Evolutionary conservation across 2,797 vertebrate genomes (phyloP).

Genomic region (Streptopelia turtur): DNA sequence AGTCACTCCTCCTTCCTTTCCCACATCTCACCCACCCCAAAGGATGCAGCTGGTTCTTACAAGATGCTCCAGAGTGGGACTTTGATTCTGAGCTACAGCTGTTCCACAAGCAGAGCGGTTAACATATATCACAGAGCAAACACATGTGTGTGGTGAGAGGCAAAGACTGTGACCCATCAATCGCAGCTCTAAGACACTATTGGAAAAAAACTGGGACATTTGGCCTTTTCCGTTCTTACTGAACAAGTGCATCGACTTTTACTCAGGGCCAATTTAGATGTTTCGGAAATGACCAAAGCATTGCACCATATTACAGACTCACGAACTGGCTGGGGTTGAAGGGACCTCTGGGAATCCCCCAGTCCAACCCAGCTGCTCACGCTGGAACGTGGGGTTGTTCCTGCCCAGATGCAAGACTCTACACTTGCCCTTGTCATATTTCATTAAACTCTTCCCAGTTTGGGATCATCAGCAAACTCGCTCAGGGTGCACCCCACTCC

Average conservation of each 20-base stretch:
- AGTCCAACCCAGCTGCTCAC: too few species aligned
- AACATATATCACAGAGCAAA: accelerated
- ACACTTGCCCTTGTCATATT: too few species aligned
- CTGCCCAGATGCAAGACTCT: too few species aligned
- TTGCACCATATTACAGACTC: not conserved
- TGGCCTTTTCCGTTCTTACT: not conserved
- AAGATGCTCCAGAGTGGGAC: not conserved
- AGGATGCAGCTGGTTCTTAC: not conserved
- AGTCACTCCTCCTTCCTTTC: not conserved
- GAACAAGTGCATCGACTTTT: not conserved
- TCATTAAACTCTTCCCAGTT: too few species aligned
- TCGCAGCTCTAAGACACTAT: not conserved
- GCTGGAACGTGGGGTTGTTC: too few species aligned
- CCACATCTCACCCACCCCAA: not conserved
- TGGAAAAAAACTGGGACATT: not conserved
- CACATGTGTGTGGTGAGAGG: not conserved
- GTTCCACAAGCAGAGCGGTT: not conserved
- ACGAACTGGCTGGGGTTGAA: too few species aligned
- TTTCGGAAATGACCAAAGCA: not conserved
- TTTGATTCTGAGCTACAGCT: not conserved
- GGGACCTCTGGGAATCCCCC: too few species aligned
- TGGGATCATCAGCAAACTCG: too few species aligned
- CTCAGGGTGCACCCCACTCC: too few species aligned
- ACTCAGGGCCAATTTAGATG: not conserved
- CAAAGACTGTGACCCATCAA: not conserved